Evolutionary conservation across 2,113 vertebrate species (phyloP).

Genomic region (Phodopus roborovskii): DNA sequence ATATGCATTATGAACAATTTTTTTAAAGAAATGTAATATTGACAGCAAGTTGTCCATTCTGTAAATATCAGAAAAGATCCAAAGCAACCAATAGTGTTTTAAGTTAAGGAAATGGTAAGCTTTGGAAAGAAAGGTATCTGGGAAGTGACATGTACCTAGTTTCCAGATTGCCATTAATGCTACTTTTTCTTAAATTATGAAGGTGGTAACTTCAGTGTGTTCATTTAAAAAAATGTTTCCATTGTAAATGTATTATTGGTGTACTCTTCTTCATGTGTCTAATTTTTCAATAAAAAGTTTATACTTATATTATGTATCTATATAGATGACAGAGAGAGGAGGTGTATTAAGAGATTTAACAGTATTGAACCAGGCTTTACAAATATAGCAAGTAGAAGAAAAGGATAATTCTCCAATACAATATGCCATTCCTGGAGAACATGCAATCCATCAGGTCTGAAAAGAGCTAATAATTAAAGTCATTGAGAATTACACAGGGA

Average conservation of each 20-base stretch:
- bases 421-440: conserved; percentile 44
- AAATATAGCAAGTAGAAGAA: conserved; percentile 50
- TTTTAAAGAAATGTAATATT: neutral
- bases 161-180: neutral
- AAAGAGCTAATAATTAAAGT: conserved; percentile 77
- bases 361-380: conserved; percentile 59
- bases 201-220: neutral
- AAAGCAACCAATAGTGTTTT: neutral
- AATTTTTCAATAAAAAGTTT: conserved; percentile 64
- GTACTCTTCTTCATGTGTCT: neutral
- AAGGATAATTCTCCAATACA: conserved; percentile 54
- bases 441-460: conserved; percentile 45
- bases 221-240: neutral
- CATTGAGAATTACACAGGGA: conserved; percentile 67
- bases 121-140: neutral
- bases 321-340: neutral
- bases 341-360: conserved; percentile 34
- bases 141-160: no score
- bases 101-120: neutral
- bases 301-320: neutral
- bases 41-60: neutral
- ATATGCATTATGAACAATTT: neutral
- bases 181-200: neutral
- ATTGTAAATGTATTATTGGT: neutral
- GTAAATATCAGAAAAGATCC: neutral